These are phyloP conservation scores for Chrysocyon brachyurus DNA, from an alignment of 2,797 vertebrate species.

Conservation along the genomic window DNA sequence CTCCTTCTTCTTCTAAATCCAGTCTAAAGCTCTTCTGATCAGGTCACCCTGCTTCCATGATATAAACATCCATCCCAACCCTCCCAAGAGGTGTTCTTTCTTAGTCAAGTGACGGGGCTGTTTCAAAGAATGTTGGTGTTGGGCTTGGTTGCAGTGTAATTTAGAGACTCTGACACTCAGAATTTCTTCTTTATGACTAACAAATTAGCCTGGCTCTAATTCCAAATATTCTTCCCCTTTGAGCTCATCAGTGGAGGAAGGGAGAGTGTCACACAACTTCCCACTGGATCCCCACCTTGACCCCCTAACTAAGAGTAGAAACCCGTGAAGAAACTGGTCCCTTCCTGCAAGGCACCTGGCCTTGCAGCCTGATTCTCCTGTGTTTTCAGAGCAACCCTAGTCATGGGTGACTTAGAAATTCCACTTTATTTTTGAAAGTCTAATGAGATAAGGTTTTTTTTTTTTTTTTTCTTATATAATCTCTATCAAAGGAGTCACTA, in stretches of 20 bases:
- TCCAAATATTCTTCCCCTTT: background rate
- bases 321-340: background rate
- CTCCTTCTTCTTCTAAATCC: background rate
- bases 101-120: no score
- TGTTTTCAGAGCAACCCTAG: background rate
- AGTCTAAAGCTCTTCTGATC: background rate
- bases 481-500: background rate
- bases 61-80: rapidly evolving
- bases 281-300: rapidly evolving
- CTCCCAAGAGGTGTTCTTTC: background rate
- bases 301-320: background rate
- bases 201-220: background rate
- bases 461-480: background rate
- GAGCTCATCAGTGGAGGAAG: background rate
- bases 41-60: background rate
- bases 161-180: background rate
- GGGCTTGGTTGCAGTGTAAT: no score
- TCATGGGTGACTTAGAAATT: background rate
- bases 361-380: background rate
- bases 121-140: background rate
- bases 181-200: background rate
- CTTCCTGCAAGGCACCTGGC: background rate
- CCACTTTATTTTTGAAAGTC: background rate
- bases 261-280: background rate
- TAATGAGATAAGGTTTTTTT: background rate